Conservation (phyloP, 2,797 vertebrate genomes). For the Avahi laniger region DNA sequence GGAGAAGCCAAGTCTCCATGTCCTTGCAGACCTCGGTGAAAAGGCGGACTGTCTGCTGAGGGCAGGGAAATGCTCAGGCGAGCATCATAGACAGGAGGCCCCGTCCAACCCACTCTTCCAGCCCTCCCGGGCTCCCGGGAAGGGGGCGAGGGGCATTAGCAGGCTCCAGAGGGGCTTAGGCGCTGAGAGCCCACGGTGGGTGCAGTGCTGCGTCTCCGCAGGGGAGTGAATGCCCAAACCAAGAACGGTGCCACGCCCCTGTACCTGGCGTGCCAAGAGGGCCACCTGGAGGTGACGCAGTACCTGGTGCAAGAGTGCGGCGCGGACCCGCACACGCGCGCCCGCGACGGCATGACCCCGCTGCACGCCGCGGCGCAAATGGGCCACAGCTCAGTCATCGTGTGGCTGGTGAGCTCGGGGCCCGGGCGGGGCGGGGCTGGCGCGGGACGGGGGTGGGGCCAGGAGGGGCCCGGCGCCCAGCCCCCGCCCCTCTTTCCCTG, state of each 20-base stretch:
- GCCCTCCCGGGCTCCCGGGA: not conserved
- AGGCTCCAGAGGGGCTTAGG: not conserved
- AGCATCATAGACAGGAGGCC: not conserved
- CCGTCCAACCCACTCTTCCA: not conserved
- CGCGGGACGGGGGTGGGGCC: not conserved
- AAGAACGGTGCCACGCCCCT: slow-evolving; percentile 98
- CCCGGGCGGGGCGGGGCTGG: rapidly evolving
- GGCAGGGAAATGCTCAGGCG: not conserved
- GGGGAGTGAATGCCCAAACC: slow-evolving; percentile 93
- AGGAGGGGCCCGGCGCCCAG: not conserved
- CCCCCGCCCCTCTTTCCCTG: not conserved
- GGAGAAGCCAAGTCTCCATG: not conserved
- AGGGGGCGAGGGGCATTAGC: not conserved
- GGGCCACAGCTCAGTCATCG: slow-evolving; percentile 96
- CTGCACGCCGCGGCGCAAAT: slow-evolving; percentile 97
- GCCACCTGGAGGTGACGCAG: slow-evolving; percentile 96
- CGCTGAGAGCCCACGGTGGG: not conserved
- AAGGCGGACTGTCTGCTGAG: not conserved
- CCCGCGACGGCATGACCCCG: slow-evolving; percentile 96
- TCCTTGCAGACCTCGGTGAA: not conserved
- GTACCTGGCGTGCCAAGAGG: slow-evolving; percentile 99
- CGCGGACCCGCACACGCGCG: slow-evolving; percentile 90
- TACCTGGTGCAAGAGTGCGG: slow-evolving; percentile 96
- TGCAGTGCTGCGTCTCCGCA: not conserved
- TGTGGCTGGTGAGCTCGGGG: slow-evolving; percentile 92